phyloP scores from a whole-genome alignment of 1,140 invertebrate genomes.

The Mycetomoellerius zeteki region DNA sequence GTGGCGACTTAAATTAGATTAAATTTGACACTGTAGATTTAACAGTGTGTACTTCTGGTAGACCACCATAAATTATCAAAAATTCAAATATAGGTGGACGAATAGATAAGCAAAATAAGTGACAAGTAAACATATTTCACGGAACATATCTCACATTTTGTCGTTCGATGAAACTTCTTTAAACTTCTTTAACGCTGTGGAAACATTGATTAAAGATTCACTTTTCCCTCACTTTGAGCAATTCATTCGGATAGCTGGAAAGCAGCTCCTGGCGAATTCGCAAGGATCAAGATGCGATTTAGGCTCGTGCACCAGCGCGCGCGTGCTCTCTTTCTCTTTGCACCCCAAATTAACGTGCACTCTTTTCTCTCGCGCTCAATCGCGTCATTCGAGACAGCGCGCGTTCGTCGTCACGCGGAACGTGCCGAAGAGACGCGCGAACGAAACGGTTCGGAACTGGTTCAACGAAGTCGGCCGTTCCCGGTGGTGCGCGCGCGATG shows the following conservation, averaged over 20 bases:
- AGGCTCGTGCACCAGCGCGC: not conserved
- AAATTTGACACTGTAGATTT: no score
- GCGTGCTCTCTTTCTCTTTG: not conserved
- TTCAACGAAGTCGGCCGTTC: conserved; percentile 73
- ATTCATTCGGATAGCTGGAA: not conserved
- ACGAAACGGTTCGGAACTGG: conserved; percentile 74
- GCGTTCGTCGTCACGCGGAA: conserved; percentile 53
- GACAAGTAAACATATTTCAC: not conserved
- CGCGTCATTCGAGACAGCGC: conserved; percentile 61
- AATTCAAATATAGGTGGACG: not conserved
- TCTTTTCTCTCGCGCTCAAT: conserved; percentile 28
- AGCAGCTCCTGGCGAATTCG: not conserved
- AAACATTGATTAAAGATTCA: not conserved
- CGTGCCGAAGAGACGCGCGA: conserved; percentile 64
- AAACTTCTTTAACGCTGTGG: not conserved
- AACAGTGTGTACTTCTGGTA: not conserved
- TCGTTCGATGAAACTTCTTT: not conserved
- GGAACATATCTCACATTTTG: conserved; percentile 4
- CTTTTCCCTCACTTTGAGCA: not conserved
- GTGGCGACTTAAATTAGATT: no score
- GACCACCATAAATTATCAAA: not conserved
- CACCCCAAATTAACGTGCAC: conserved; percentile 43
- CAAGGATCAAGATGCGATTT: not conserved
- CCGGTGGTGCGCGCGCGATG: conserved; percentile 60
- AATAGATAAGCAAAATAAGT: not conserved